Evolutionary conservation across 2,888 invertebrate genomes (phyloP).

Genomic region (Emesis furor): DNA sequence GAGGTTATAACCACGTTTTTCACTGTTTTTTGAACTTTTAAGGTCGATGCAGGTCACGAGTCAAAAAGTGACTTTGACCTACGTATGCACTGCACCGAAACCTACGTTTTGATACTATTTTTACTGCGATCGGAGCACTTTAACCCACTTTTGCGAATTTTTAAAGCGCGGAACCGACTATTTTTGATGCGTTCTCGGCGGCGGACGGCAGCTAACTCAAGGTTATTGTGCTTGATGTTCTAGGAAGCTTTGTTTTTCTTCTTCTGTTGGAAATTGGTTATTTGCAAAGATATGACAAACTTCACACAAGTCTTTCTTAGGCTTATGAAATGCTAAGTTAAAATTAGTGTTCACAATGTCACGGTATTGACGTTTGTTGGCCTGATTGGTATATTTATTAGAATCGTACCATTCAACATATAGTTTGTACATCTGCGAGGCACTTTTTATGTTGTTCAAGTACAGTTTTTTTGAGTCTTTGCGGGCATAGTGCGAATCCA

Average conservation of each 20-base stretch:
- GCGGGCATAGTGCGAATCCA: not conserved
- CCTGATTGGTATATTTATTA: not conserved
- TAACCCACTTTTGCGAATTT: no score
- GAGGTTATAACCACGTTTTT: no score
- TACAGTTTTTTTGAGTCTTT: not conserved
- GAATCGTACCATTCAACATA: not conserved
- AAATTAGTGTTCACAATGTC: not conserved
- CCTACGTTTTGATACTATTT: no score
- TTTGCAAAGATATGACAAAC: not conserved
- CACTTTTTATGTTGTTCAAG: not conserved
- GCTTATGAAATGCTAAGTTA: not conserved
- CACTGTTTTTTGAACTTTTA: no score
- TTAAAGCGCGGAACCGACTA: no score
- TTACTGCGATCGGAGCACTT: no score
- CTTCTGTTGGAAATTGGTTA: not conserved
- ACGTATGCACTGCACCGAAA: no score
- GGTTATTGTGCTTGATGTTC: not conserved
- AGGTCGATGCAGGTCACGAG: no score
- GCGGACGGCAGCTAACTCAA: no score
- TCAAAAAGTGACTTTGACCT: no score
- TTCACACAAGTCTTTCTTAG: not conserved
- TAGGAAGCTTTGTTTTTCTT: not conserved
- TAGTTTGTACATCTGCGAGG: not conserved
- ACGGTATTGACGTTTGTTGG: conserved; percentile 1
- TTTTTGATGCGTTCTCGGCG: no score